phyloP scores from a whole-genome alignment of 2,797 vertebrate species.

The Gymnoscopelus braueri region DNA sequence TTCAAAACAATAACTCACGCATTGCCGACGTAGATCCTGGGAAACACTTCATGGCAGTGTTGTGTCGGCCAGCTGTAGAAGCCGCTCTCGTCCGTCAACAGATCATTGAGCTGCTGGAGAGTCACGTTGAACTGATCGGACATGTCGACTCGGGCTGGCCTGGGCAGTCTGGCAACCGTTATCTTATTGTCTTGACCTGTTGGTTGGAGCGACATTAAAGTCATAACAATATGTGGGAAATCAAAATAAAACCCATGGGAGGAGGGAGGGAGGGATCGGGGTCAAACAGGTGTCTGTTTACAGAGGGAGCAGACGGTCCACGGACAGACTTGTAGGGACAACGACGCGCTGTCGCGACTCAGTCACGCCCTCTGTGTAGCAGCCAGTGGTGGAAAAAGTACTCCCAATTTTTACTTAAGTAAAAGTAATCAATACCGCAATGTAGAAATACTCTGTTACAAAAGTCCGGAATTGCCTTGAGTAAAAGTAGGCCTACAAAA shows the following conservation, averaged over 20 bases:
- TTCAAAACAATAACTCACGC: conserved; percentile 83
- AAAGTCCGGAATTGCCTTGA: too few species aligned
- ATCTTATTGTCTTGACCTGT: conserved; percentile 1
- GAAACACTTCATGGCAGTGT: conserved; percentile 89
- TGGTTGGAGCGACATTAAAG: conserved; percentile 15
- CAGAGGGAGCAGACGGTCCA: neutral
- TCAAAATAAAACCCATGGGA: too few species aligned
- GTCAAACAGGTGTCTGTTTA: conserved; percentile 10
- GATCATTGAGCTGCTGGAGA: conserved; percentile 92
- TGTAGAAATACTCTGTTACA: too few species aligned
- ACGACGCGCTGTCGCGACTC: too few species aligned
- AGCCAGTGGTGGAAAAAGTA: too few species aligned
- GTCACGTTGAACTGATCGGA: conserved; percentile 81
- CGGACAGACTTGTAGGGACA: too few species aligned
- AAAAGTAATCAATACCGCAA: too few species aligned
- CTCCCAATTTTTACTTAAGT: too few species aligned
- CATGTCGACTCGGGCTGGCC: conserved; percentile 51
- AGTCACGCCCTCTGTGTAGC: too few species aligned
- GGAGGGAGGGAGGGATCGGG: neutral
- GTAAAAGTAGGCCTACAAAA: too few species aligned
- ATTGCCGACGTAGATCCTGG: conserved; percentile 91
- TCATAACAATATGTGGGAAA: conserved; percentile 19
- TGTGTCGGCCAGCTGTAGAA: conserved; percentile 88
- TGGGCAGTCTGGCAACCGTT: neutral
- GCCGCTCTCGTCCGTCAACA: conserved; percentile 88